Base-by-base conservation (phyloP, 2,113 vertebrate genomes). In the Picathartes gymnocephalus region DNA sequence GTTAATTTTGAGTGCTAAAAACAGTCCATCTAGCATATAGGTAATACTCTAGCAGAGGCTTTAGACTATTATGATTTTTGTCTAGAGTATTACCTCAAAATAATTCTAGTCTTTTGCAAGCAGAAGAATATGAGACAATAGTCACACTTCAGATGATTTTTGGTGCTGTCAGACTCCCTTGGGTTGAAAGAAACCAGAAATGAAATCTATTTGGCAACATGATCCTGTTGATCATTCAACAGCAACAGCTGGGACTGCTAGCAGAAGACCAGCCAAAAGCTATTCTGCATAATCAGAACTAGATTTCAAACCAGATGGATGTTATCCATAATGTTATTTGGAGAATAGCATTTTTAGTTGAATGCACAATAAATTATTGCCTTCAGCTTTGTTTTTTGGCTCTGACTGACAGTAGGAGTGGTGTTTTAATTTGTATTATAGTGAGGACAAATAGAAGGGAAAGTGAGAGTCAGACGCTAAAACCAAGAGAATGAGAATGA, bases 231-330 rank as follows among this genome's bases (percentile, higher is more conserved):
- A 93, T 93, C 82, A 42, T 86, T 92, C 82, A 90, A 81, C n/a
- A 94, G 80, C 88, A 96, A 88, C 95, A 93, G 82, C 94, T 92
- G 60, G 93, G 90, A 92, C 40, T 54, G 72, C 44, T 92, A 83
- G 51, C 53, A 64, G 72, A 94, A 78, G 82, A 83, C 48, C 90
- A 96, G 95, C 93, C 94, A 96, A 93, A 76, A 95, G 82, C 88
- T 93, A 51, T 90, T 94, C 82, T 95, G 80, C 53, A 71, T 93
- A 92, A 95, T 95, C 80, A 93, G 71, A 95, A 88, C 44, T 90
- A 53, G 92, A 88, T 94, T 97, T 94, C 60, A 61, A 94, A 95
- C 72, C 90, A 96, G 94, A 93, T 94, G 95, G 92, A 88, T 88
- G 64, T 86, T 90, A 95, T 86, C 94, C 90, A 65, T 95, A 86